These are phyloP conservation scores for Regulus satrapa DNA, from an alignment of 2,113 vertebrate species.

Conservation along the genomic window DNA sequence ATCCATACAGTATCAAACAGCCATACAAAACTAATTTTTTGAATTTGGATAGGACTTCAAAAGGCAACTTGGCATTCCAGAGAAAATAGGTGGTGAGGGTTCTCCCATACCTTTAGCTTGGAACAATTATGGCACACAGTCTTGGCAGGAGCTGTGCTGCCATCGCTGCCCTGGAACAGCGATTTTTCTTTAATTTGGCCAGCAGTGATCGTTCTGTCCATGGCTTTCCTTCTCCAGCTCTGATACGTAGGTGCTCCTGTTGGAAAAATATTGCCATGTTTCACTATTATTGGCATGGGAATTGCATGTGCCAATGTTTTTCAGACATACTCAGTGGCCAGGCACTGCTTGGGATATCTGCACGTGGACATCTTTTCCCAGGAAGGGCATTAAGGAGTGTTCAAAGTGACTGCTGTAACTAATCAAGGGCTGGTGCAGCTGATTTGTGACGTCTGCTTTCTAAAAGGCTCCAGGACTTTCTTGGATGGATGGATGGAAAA, in stretches of 20 bases:
- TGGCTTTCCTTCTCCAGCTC: not conserved
- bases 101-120: slow-evolving; percentile 57
- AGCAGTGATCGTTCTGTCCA: slow-evolving; percentile 15
- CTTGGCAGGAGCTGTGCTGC: not conserved
- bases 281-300: not conserved
- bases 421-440: not conserved
- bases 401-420: not conserved
- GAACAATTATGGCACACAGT: not conserved
- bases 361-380: not conserved
- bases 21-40: not conserved
- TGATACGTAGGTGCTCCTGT: not conserved
- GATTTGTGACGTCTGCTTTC: not conserved
- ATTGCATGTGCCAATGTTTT: not conserved
- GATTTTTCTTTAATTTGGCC: slow-evolving; percentile 19
- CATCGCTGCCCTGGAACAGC: not conserved
- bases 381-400: not conserved
- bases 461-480: not conserved
- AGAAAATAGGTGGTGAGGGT: not conserved
- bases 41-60: not conserved
- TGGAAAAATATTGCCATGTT: not conserved
- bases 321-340: not conserved
- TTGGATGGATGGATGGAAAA: not conserved
- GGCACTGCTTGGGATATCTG: not conserved
- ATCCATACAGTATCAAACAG: not conserved
- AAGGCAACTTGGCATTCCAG: not conserved